These are phyloP conservation scores for Podarcis siculus DNA, from an alignment of 2,797 vertebrate species.

Conservation along the genomic window DNA sequence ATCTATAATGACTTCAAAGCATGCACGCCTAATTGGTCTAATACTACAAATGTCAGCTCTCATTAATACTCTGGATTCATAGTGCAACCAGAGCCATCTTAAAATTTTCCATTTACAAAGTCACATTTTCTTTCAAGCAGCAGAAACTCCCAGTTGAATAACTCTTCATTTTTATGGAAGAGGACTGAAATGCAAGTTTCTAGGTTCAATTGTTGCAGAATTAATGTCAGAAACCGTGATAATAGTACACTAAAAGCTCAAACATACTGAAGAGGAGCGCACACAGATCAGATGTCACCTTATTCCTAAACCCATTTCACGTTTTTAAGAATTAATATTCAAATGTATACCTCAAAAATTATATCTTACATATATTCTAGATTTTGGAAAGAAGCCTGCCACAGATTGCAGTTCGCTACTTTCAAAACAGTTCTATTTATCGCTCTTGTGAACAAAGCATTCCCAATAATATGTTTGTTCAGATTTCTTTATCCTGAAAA, in stretches of 20 bases:
- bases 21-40: slow-evolving; percentile 28
- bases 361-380: too few relatives aligned
- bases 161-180: background rate
- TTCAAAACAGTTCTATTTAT: background rate
- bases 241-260: background rate
- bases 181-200: background rate
- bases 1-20: slow-evolving; percentile 14
- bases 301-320: background rate
- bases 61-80: slow-evolving; percentile 22
- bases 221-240: background rate
- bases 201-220: background rate
- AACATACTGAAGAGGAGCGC: background rate
- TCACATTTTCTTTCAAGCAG: background rate
- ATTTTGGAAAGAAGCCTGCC: background rate
- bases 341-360: too few relatives aligned
- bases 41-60: slow-evolving; percentile 31
- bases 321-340: too few relatives aligned
- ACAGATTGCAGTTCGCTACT: background rate
- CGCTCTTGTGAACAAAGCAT: background rate
- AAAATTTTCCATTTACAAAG: slow-evolving; percentile 28
- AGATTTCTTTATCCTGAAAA: background rate
- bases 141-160: background rate
- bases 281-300: background rate
- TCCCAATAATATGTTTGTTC: background rate
- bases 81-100: background rate